phyloP scores from a whole-genome alignment of 2,888 invertebrate species.

The Panopea generosa region DNA sequence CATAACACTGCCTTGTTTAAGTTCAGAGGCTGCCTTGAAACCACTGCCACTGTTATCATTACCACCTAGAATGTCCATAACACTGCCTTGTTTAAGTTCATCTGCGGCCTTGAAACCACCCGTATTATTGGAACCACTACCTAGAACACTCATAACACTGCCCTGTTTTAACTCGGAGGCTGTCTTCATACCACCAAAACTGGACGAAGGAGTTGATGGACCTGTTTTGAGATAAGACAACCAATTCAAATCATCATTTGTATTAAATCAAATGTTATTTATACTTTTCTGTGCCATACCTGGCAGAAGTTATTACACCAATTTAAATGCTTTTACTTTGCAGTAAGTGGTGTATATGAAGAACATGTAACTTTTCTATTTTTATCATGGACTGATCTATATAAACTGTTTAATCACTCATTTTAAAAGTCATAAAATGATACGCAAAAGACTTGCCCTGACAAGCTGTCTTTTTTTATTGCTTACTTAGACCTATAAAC shows the following conservation, averaged over 20 bases:
- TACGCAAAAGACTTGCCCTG: no score
- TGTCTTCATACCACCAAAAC: conserved; percentile 50
- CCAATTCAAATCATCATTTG: background rate
- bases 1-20: conserved; percentile 81
- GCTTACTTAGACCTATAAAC: no score
- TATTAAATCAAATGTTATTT: background rate
- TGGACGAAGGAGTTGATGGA: conserved; percentile 14
- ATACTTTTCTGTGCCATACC: background rate
- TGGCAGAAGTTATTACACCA: no score
- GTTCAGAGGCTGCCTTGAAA: conserved; percentile 66
- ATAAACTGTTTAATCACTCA: no score
- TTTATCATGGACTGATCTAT: no score
- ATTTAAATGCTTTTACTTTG: no score
- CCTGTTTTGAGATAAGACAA: conserved; percentile 1
- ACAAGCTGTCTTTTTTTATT: no score
- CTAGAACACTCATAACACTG: conserved; percentile 81
- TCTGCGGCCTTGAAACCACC: conserved; percentile 64
- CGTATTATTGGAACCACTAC: conserved; percentile 45
- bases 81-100: conserved; percentile 79
- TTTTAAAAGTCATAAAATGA: no score
- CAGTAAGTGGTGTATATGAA: no score
- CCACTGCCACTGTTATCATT: conserved; percentile 27
- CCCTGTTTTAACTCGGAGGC: conserved; percentile 76
- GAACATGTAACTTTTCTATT: no score
- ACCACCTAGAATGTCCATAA: conserved; percentile 79